Evolutionary conservation across 1,140 invertebrate species (phyloP).

Genomic region (Heliconius congener): DNA sequence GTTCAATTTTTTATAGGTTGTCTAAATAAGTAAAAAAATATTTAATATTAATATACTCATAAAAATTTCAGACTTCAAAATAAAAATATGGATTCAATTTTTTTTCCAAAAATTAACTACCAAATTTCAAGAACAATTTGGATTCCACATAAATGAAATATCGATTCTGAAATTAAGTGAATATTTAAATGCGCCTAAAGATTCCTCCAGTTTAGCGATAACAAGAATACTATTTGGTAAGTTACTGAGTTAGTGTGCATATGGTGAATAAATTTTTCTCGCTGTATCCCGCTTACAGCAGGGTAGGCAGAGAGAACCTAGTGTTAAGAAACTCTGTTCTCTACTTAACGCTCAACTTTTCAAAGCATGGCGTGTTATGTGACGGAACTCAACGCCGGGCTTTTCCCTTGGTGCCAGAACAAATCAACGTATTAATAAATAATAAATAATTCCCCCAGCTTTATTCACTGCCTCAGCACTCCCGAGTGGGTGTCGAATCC

Average conservation of each 20-base stretch:
- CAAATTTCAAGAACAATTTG: constrained; percentile 62
- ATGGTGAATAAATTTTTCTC: background rate
- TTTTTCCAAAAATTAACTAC: background rate
- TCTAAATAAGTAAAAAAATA: background rate
- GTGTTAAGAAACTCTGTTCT: too few relatives aligned
- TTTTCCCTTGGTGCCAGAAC: too few relatives aligned
- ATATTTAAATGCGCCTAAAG: constrained; percentile 86
- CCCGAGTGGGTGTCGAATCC: too few relatives aligned
- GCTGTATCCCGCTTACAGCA: background rate
- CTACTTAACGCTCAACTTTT: too few relatives aligned
- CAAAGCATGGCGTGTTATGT: too few relatives aligned
- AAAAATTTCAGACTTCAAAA: background rate
- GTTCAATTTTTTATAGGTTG: too few relatives aligned
- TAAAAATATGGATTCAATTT: background rate
- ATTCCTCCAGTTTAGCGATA: constrained; percentile 89
- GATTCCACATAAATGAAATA: constrained; percentile 51
- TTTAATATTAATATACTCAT: background rate
- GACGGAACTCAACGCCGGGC: too few relatives aligned
- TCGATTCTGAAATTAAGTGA: constrained; percentile 75
- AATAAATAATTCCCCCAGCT: too few relatives aligned
- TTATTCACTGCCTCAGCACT: too few relatives aligned
- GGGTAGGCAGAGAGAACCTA: too few relatives aligned
- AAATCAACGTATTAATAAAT: too few relatives aligned
- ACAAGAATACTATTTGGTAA: constrained; percentile 90
- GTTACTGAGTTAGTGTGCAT: constrained; percentile 15